Conservation (phyloP, 2,113 vertebrate genomes). For the Onychostoma macrolepis region DNA sequence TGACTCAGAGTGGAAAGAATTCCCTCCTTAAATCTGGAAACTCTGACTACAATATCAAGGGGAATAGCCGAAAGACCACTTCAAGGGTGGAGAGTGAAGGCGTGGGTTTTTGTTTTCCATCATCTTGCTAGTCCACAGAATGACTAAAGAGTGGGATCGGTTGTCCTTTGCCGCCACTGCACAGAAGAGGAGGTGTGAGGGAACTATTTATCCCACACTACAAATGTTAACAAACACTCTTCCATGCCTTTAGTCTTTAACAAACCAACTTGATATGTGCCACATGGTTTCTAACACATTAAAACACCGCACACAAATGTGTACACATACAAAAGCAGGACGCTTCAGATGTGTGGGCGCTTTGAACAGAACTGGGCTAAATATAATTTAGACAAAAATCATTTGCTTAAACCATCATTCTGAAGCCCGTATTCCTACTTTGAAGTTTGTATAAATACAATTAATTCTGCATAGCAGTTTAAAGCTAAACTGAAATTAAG, state of each 20-base stretch:
- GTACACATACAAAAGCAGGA: neutral
- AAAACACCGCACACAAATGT: neutral
- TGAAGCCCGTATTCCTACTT: neutral
- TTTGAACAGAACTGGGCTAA: neutral
- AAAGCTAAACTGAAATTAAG: neutral
- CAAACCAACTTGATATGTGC: neutral
- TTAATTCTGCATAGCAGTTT: neutral
- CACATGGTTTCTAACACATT: neutral
- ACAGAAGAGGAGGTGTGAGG: constrained; percentile 29
- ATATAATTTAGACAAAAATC: neutral
- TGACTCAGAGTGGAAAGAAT: constrained; percentile 61
- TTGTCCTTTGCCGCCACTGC: constrained; percentile 30
- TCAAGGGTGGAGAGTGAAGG: constrained; percentile 45
- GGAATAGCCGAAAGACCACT: constrained; percentile 54
- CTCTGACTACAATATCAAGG: constrained; percentile 53
- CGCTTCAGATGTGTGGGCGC: neutral
- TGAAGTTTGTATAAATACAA: constrained; percentile 5
- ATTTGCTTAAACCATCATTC: neutral
- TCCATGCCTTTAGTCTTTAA: neutral
- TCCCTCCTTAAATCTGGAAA: constrained; percentile 55
- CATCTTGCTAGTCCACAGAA: constrained; percentile 47
- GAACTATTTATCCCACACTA: constrained; percentile 45
- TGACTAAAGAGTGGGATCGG: constrained; percentile 45
- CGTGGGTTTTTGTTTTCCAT: constrained; percentile 51
- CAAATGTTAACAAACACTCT: neutral